A percentile compares a stretch with the other conserved stretches of the same genome.
Conservation (phyloP, 2,888 invertebrate species). For the Xestia ashworthii region DNA sequence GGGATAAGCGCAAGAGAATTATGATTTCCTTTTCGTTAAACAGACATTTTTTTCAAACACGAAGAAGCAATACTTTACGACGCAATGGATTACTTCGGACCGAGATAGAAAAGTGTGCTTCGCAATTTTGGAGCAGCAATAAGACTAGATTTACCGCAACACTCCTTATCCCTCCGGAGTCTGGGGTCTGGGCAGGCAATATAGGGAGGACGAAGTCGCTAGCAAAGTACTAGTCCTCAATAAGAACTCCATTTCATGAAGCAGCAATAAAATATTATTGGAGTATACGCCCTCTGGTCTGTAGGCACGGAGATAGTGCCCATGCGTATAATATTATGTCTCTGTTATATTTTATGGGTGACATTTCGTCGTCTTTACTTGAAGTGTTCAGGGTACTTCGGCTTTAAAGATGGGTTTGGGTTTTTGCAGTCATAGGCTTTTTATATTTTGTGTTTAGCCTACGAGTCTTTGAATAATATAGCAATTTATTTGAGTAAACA, state of each 20-base stretch:
- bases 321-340: slow-evolving; percentile 25
- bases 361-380: slow-evolving; percentile 18
- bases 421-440: not conserved
- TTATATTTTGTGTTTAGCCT: not conserved
- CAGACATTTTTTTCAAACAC: too few species aligned
- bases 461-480: not conserved
- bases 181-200: too few species aligned
- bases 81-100: not conserved
- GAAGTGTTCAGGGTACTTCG: not conserved
- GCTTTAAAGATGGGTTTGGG: not conserved
- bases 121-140: not conserved
- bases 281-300: slow-evolving; percentile 1
- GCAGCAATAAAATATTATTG: slow-evolving; percentile 30
- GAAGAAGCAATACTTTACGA: not conserved
- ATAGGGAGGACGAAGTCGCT: not conserved
- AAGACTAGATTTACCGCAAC: not conserved
- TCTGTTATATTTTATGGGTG: slow-evolving; percentile 16
- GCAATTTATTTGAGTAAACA: not conserved
- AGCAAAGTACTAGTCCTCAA: not conserved
- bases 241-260: not conserved
- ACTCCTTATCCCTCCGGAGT: not conserved
- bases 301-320: slow-evolving; percentile 21
- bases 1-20: too few species aligned
- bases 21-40: too few species aligned
- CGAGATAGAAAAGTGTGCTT: not conserved